Evolutionary conservation across 2,888 invertebrate genomes (phyloP).

Genomic region (Neoascia interrupta): DNA sequence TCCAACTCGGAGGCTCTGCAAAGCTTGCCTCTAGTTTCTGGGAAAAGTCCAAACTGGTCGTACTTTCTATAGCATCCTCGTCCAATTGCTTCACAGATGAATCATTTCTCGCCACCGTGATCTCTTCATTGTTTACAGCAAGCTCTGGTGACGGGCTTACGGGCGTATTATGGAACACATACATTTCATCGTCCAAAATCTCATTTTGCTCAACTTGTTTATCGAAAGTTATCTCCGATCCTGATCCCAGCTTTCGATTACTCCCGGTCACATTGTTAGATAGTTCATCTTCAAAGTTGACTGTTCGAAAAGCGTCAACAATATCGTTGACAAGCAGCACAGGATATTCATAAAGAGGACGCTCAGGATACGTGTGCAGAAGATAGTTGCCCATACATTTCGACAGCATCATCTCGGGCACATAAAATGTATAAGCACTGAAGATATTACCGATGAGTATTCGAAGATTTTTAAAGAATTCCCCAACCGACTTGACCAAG

Average conservation of each 20-base stretch:
- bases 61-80: not conserved
- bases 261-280: not conserved
- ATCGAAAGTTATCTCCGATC: constrained; percentile 25
- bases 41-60: not conserved
- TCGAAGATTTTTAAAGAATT: constrained; percentile 70
- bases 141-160: constrained; percentile 45
- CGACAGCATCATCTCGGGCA: constrained; percentile 71
- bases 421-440: constrained; percentile 70
- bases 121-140: not conserved
- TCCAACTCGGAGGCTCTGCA: constrained; percentile 48
- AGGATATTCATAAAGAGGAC: constrained; percentile 71
- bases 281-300: not conserved
- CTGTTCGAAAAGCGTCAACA: constrained; percentile 46
- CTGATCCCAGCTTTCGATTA: constrained; percentile 16
- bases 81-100: not conserved
- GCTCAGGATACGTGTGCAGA: constrained; percentile 60
- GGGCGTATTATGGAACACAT: constrained; percentile 52
- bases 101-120: not conserved
- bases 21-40: not conserved
- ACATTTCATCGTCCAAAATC: constrained; percentile 66
- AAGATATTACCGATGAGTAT: constrained; percentile 56
- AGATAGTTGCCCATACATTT: constrained; percentile 71
- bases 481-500: constrained; percentile 59
- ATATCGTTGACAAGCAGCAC: constrained; percentile 70
- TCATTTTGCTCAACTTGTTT: constrained; percentile 71